Base-by-base conservation (phyloP, 2,113 vertebrate species). In the Cyprinus carpio region DNA sequence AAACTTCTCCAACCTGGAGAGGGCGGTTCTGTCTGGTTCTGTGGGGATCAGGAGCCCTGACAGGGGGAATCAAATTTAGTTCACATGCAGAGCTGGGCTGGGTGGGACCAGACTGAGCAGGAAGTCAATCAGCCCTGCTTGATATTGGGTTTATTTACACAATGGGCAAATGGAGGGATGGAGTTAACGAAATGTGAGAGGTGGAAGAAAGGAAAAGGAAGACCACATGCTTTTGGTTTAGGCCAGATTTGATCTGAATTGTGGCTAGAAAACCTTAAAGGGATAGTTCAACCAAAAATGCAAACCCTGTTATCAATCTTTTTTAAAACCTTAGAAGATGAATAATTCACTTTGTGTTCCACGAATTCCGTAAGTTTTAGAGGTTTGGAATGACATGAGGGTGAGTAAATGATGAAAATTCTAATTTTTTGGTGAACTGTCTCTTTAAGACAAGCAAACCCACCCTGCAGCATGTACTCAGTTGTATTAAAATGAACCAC, bases 11-110 rank as follows among this genome's bases (percentile, higher is more conserved):
- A 58, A 16, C 8, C 20, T 29, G 58, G 31, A 43, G 49, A 67
- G 40, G 16, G 72, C 18, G 15, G 18, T 84, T 84, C 46, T 49
- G 29, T 72, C 25, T 85, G 64, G 54, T 37, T 85, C 49, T 77
- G 43, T 51, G 69, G 77, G n/a, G 29, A 71, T 56, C 31, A 43
- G 46, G 60, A 49, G 11, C 15, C 43, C 75, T 69, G 16, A 37
- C 65, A n/a, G 74, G 67, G 40, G 62, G 69, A 75, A 27, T 81
- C 58, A 62, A 89, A 86, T 93, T 92, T 91, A 90, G 90, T 91
- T 89, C 85, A 85, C 83, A 85, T 86, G 75, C 90, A 91, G 90
- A 77, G 37, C 90, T 78, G 67, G 23, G 40, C 16, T 64, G 81
- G 67, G 75, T 56, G 81, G 80, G 9, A 91, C 90, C 83, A 84